Evolutionary conservation across 2,113 vertebrate genomes (phyloP), one percentile per base, ranked within the genome.

Genomic region (Labrus mixtus): DNA sequence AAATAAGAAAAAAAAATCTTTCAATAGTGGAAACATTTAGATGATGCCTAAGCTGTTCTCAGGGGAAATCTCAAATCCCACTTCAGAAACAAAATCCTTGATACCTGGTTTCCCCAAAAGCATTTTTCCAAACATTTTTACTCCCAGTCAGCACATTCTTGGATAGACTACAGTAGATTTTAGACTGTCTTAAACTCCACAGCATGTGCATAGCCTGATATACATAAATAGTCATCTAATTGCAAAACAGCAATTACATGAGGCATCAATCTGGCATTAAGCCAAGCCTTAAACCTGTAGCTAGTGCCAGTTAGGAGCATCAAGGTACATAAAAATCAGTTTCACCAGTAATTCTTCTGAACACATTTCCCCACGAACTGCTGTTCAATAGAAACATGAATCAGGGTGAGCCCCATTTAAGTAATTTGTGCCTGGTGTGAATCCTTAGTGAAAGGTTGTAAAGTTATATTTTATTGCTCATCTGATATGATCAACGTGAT

Each of bases 211-310:
- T 68, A 43, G 59, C 55, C 63, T 58, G 37, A 56, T 70, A 76
- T 48, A 76, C 64, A 75, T 78, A 63, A 76, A 73, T 36, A 58
- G 23, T 66, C 36, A 50, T 50, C 57, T 82, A 77, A 87, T 63
- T 82, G 75, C 62, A 78, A 83, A 85, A 66, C 33, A 79, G 74
- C 72, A 83, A 77, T 83, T 87, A 82, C 73, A 50, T 0, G 11
- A 72, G 22, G 62, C 70, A 70, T 86, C 53, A 68, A 57, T 39
- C 45, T 85, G 82, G 75, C 69, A 53, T 39, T 66, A 55, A 41
- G 57, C 81, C 73, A 78, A 45, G 15, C 50, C 17, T 63, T 41
- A 73, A 72, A 81, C 62, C 56, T 79, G 50, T 76, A 69, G 79
- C 59, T 51, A 1, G 50, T 81, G 58, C 60, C n/a, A 68, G 63